A percentile compares a stretch with the other conserved stretches of the same genome.
phyloP scores from a whole-genome alignment of 2,797 vertebrate species.

The Anas bernieri region DNA sequence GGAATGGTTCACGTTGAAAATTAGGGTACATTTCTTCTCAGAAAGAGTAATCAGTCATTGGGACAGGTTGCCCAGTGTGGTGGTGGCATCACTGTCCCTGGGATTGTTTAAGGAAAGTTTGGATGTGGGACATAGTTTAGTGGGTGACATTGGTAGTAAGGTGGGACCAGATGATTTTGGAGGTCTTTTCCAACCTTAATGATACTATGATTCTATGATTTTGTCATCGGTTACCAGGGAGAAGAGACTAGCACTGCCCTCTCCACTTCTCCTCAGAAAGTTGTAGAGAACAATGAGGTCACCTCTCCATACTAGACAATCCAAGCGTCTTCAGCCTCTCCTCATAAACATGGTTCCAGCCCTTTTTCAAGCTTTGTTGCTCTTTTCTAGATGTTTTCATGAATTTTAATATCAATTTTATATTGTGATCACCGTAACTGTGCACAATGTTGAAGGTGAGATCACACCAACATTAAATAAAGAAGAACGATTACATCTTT shows the following conservation, averaged over 20 bases:
- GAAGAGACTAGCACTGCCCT: background rate
- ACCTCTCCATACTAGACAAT: background rate
- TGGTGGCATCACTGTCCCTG: no score
- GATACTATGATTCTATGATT: no score
- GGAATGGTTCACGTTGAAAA: no score
- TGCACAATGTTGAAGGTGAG: background rate
- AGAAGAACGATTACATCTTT: background rate
- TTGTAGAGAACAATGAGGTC: no score
- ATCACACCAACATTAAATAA: background rate
- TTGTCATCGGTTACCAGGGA: background rate
- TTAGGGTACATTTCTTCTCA: no score
- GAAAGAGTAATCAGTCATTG: no score
- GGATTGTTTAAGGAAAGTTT: no score
- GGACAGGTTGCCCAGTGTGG: no score
- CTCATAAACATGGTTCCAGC: background rate
- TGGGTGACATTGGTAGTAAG: no score
- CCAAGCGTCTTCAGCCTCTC: background rate
- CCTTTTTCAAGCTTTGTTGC: background rate
- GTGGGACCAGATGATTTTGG: no score
- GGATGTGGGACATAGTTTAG: no score
- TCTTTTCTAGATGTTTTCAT: background rate
- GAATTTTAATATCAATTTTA: background rate
- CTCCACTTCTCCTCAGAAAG: background rate
- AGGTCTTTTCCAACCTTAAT: no score
- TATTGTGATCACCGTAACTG: background rate